Conservation (phyloP, 2,113 vertebrate genomes). For the Phoenicopterus ruber region DNA sequence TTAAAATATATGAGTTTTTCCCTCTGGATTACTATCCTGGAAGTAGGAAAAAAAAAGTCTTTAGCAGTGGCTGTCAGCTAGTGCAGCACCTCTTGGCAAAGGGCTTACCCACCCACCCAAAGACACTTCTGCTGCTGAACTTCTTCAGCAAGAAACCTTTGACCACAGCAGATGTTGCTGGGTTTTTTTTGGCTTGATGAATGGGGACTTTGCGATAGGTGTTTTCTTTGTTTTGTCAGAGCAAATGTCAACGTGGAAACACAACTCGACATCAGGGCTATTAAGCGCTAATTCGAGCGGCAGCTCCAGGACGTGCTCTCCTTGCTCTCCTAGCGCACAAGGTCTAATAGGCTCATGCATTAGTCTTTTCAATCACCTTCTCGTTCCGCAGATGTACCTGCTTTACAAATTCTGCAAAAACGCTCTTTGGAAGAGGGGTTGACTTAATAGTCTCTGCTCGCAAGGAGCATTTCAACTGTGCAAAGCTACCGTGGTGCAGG, state of each 20-base stretch:
- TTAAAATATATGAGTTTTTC: slow-evolving; percentile 53
- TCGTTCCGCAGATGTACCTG: background rate
- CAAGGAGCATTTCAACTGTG: background rate
- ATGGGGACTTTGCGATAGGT: background rate
- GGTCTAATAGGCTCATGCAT: background rate
- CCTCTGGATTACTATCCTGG: slow-evolving; percentile 48
- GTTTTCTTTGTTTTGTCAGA: slow-evolving; percentile 23
- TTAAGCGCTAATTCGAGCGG: background rate
- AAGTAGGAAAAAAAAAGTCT: background rate
- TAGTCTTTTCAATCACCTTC: slow-evolving; percentile 2
- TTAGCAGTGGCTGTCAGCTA: background rate
- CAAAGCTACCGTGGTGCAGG: background rate
- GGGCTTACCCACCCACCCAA: background rate
- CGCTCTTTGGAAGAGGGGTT: background rate
- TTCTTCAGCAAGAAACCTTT: slow-evolving; percentile 25
- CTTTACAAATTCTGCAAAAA: background rate
- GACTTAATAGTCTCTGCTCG: background rate
- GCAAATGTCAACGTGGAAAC: slow-evolving; percentile 39
- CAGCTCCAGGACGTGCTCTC: slow-evolving; percentile 2
- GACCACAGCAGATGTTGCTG: slow-evolving; percentile 45
- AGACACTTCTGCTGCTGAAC: background rate
- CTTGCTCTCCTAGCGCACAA: background rate
- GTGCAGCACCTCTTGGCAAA: background rate
- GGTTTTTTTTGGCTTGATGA: background rate
- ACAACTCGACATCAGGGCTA: background rate